These are phyloP conservation scores for Venturia canescens DNA, from an alignment of 1,140 invertebrate genomes.

Conservation along the genomic window DNA sequence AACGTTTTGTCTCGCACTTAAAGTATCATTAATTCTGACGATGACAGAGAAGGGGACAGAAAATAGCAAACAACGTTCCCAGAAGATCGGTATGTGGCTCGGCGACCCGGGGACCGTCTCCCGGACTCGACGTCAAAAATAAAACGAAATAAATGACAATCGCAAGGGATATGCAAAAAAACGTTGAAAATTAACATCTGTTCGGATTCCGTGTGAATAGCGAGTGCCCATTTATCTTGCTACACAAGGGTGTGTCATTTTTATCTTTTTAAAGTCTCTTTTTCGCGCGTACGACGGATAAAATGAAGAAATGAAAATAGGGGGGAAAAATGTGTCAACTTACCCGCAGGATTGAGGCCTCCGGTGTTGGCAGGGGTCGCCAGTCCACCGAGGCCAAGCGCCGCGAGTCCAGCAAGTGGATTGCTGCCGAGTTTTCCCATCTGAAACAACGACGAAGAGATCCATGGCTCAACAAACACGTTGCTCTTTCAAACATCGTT, in stretches of 20 bases:
- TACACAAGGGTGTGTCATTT: not conserved
- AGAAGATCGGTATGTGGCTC: not conserved
- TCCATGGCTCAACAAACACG: constrained; percentile 66
- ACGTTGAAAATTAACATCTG: constrained; percentile 32
- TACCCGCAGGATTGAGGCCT: constrained; percentile 93
- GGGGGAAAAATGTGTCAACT: constrained; percentile 58
- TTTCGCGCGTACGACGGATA: not conserved
- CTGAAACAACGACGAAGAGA: constrained; percentile 79
- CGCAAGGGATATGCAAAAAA: not conserved
- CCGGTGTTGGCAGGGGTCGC: constrained; percentile 87
- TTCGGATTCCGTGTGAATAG: not conserved
- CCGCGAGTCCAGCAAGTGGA: constrained; percentile 90
- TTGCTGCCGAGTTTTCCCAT: constrained; percentile 90
- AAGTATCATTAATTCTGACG: too few relatives aligned
- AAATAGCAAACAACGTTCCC: constrained; percentile 36
- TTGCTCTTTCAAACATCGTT: constrained; percentile 56
- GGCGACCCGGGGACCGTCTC: constrained; percentile 17
- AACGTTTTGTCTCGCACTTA: too few relatives aligned
- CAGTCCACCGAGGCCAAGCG: constrained; percentile 89
- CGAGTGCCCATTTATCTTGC: not conserved
- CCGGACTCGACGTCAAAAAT: not conserved
- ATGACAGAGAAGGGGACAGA: not conserved
- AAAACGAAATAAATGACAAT: not conserved
- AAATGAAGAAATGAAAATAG: constrained; percentile 52
- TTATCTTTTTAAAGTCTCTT: not conserved